phyloP scores from a whole-genome alignment of 2,888 invertebrate genomes.

The Oscheius sp. region DNA sequence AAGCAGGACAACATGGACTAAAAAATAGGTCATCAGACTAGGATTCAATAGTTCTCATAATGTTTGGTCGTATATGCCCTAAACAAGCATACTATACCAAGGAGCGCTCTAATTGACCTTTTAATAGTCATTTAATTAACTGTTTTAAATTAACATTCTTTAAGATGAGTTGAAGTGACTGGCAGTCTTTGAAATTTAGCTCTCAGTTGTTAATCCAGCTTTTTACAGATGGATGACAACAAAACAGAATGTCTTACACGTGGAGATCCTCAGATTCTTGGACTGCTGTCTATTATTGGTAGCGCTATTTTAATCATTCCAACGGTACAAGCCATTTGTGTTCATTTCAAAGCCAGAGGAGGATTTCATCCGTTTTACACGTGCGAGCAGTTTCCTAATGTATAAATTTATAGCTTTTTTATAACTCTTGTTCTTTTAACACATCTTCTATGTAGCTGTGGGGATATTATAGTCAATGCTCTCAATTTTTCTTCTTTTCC shows the following conservation, averaged over 20 bases:
- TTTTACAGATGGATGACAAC: not conserved
- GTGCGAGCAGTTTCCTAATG: not conserved
- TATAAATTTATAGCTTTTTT: not conserved
- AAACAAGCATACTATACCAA: no score
- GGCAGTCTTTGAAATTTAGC: not conserved
- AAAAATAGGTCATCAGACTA: no score
- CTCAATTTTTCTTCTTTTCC: not conserved
- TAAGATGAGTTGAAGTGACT: no score
- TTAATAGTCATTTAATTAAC: no score
- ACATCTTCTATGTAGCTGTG: not conserved
- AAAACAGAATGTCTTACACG: not conserved
- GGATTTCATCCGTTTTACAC: conserved; percentile 20
- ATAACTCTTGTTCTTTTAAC: not conserved
- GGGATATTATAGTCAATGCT: not conserved
- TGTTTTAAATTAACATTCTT: no score
- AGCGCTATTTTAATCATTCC: not conserved
- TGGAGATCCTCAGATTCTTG: not conserved
- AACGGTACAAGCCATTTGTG: not conserved
- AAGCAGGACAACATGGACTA: no score
- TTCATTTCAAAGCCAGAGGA: conserved; percentile 3
- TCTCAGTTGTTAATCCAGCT: not conserved
- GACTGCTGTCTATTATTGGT: not conserved
- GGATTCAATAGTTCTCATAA: no score
- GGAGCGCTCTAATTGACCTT: no score
- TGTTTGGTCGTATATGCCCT: no score